Base-by-base conservation (phyloP, 2,113 vertebrate species). In the Aldabrachelys gigantea region DNA sequence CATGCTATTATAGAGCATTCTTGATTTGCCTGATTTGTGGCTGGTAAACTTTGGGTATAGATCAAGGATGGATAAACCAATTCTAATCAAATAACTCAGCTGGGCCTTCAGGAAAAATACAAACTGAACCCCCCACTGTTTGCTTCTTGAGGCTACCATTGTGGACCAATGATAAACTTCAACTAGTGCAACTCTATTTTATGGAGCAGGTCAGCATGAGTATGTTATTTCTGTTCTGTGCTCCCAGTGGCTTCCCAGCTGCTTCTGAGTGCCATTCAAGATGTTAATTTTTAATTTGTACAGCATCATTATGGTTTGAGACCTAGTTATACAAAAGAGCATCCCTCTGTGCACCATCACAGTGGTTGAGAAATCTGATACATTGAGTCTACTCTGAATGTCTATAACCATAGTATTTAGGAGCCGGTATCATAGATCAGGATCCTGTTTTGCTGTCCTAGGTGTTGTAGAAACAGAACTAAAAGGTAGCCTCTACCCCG, bases 1-100 rank as follows among this genome's bases (percentile, higher is more conserved):
- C 31, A 84, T 62, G 13, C 17, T 91, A 2, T 44, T 85, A 56
- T 52, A 24, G 3, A 49, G 4, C n/a, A n/a, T 85, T 84, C 87
- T 31, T 91, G 35, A 17, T 27, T 88, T 75, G 29, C 81, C 82
- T 25, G 22, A 65, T 29, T 59, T 90, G 17, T n/a, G 69, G 1
- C 10, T 69, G 59, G 38, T 88, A 94, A 31, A 56, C 89, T 44
- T 92, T 89, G 59, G 91, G 56, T 93, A 25, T 25, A 76, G 38
- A 76, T 38, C 52, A 47, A 80, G 79, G 76, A 82, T 91, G 72
- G 91, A 27, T n/a, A 78, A 72, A 76, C 72, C 14, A 16, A 0
- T 87, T 91, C 57, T 93, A 86, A 52, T 78, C 72, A 87, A 86
- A 79, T 16, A 92, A 47, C 59, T 90, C 84, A n/a, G n/a, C 52